phyloP scores from a whole-genome alignment of 2,888 invertebrate species.

The Synergus umbraculus region DNA sequence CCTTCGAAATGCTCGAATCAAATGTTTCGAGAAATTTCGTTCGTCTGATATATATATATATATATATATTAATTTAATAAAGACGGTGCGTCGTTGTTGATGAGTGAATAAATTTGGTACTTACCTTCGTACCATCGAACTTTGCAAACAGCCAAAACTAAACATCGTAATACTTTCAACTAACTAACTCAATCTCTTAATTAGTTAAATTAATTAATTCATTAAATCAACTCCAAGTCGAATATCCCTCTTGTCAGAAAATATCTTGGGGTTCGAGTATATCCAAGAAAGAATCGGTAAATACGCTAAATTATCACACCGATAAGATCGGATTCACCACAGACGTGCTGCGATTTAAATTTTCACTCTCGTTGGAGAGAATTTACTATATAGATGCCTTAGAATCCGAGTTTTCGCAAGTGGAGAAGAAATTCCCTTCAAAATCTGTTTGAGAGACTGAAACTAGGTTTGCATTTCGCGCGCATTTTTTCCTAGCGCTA shows the following conservation, averaged over 20 bases:
- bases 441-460: background rate
- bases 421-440: background rate
- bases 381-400: constrained; percentile 2
- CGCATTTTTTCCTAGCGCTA: background rate
- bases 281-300: constrained; percentile 8
- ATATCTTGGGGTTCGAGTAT: constrained; percentile 27
- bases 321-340: constrained; percentile 34
- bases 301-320: constrained; percentile 38
- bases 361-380: constrained; percentile 21
- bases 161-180: constrained; percentile 33
- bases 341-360: constrained; percentile 9
- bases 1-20: background rate
- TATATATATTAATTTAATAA: background rate
- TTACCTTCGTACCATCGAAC: constrained; percentile 36
- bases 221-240: background rate
- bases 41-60: background rate
- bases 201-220: constrained; percentile 5
- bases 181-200: constrained; percentile 17
- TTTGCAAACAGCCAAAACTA: constrained; percentile 29
- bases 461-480: background rate
- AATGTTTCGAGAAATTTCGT: background rate
- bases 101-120: constrained; percentile 20
- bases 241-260: constrained; percentile 12
- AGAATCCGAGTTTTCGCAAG: background rate
- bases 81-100: constrained; percentile 13